Evolutionary conservation across 64 coral and sea anemone species (phyloP).

Genomic region (Montipora efflorescens): DNA sequence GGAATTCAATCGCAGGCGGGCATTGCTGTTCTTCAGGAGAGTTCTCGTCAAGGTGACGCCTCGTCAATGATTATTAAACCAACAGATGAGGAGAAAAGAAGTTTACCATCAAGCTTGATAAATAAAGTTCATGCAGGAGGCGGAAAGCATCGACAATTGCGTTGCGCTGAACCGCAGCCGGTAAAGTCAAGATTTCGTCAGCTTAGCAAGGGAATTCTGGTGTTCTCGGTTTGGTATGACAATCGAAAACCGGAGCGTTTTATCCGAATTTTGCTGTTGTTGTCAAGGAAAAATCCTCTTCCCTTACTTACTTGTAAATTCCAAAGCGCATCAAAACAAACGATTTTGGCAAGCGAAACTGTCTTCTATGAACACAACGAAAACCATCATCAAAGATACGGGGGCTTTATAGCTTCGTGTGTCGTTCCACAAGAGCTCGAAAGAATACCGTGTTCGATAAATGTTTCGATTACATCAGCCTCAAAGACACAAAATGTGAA

Average conservation of each 20-base stretch:
- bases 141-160: not conserved
- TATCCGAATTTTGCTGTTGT: conserved; percentile 20
- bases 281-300: not conserved
- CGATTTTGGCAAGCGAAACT: not conserved
- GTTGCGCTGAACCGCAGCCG: not conserved
- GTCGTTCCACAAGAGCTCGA: conserved; percentile 13
- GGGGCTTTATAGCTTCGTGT: conserved; percentile 54
- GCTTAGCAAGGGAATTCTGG: conserved; percentile 17
- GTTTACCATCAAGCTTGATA: not conserved
- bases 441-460: conserved; percentile 5
- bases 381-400: conserved; percentile 40
- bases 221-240: conserved; percentile 63
- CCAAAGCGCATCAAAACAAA: conserved; percentile 3
- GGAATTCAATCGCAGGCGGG: not conserved
- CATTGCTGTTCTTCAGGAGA: not conserved
- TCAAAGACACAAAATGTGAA: not conserved
- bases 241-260: not conserved
- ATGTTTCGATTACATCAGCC: conserved; percentile 2
- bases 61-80: no score
- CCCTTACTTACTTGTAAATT: conserved; percentile 9
- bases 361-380: conserved; percentile 53
- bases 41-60: not conserved
- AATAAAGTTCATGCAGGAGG: no score
- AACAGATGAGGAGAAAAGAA: no score
- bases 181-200: conserved; percentile 46